Evolutionary conservation across 2,113 vertebrate species (phyloP).

Genomic region (Ardeotis arabs): DNA sequence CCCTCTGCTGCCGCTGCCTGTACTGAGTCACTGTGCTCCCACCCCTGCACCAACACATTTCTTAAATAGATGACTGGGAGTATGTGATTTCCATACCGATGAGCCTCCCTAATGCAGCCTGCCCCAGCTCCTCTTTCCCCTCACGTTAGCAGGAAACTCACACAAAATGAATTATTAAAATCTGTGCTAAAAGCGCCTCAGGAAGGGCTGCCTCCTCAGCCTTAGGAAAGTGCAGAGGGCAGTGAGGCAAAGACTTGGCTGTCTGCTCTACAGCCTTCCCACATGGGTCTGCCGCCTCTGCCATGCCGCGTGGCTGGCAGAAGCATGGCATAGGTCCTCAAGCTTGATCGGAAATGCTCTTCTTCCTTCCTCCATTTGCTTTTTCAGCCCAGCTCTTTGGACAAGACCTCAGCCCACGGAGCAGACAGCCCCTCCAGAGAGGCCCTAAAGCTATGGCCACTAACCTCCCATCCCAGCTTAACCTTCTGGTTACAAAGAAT

Average conservation of each 20-base stretch:
- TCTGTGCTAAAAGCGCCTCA: not conserved
- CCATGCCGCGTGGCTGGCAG: rapidly evolving
- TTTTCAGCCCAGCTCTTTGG: not conserved
- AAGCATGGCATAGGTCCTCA: not conserved
- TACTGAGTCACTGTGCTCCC: not conserved
- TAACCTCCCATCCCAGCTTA: not conserved
- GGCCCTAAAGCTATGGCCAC: not conserved
- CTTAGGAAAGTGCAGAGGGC: not conserved
- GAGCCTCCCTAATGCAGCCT: not conserved
- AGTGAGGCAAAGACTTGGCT: not conserved
- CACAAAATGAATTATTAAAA: not conserved
- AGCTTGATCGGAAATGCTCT: not conserved
- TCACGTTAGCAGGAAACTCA: not conserved
- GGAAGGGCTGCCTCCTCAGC: not conserved
- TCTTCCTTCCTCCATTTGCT: not conserved
- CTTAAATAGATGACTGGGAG: not conserved
- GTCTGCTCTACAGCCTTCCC: not conserved
- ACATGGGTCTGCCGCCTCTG: not conserved
- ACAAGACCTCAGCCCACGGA: not conserved
- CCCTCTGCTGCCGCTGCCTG: not conserved
- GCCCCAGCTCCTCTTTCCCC: not conserved
- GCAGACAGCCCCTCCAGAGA: not conserved
- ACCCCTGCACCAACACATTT: not conserved
- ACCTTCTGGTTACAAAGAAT: not conserved
- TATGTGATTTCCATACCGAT: not conserved